Conservation (phyloP, 2,797 vertebrate genomes). For the Danionella dracula region DNA sequence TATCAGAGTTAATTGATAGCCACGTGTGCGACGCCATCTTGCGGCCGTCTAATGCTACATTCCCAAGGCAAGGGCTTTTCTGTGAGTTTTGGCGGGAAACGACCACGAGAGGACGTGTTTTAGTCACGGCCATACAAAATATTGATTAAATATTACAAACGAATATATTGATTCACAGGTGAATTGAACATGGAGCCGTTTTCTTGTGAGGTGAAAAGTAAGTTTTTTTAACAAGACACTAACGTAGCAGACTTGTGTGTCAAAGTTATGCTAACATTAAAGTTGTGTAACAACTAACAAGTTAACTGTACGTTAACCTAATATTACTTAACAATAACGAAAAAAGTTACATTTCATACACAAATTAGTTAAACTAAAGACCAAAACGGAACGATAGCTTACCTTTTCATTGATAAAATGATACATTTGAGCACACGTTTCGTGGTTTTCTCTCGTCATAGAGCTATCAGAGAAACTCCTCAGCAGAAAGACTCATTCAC, state of each 20-base stretch:
- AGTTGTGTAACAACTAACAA: too few relatives aligned
- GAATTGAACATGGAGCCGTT: conserved; percentile 54
- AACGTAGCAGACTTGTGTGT: too few relatives aligned
- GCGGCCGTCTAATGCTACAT: conserved; percentile 28
- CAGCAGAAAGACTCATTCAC: conserved; percentile 48
- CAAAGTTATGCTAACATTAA: too few relatives aligned
- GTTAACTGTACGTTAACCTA: too few relatives aligned
- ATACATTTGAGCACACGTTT: neutral
- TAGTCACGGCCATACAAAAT: neutral
- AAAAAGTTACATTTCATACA: too few relatives aligned
- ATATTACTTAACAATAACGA: too few relatives aligned
- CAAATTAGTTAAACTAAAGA: too few relatives aligned
- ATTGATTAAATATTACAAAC: neutral
- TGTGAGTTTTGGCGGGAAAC: neutral
- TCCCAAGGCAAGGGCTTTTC: neutral
- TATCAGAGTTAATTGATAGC: neutral
- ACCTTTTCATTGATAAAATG: neutral
- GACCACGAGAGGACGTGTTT: neutral
- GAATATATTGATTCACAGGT: too few relatives aligned
- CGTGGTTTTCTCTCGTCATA: conserved; percentile 35
- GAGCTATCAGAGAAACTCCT: conserved; percentile 65
- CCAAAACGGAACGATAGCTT: neutral
- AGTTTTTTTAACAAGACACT: conserved; percentile 11
- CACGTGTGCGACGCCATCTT: conserved; percentile 34
- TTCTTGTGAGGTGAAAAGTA: conserved; percentile 57